Conservation (phyloP, 2,888 invertebrate species). For the Empis stercorea region DNA sequence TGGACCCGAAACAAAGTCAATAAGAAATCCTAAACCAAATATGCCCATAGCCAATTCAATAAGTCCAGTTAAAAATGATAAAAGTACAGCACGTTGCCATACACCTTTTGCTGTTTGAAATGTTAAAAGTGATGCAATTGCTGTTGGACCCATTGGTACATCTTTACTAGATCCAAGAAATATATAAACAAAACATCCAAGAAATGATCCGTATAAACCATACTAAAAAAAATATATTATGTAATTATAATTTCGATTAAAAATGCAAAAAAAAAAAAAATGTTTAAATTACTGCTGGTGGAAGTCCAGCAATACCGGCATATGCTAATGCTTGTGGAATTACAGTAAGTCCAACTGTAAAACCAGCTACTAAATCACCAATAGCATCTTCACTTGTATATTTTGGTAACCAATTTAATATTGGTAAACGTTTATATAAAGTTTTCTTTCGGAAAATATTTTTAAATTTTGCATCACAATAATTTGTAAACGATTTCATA, state of each 20-base stretch:
- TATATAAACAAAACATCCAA: constrained; percentile 82
- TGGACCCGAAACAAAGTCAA: constrained; percentile 82
- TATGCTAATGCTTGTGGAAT: constrained; percentile 75
- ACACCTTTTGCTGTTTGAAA: constrained; percentile 58
- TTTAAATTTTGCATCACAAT: constrained; percentile 32
- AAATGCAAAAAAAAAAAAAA: background rate
- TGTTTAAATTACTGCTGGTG: constrained; percentile 43
- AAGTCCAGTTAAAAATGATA: constrained; percentile 62
- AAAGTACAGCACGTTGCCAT: constrained; percentile 53
- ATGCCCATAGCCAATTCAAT: constrained; percentile 70
- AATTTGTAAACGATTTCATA: constrained; percentile 20
- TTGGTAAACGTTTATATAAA: constrained; percentile 60
- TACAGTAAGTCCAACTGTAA: constrained; percentile 62
- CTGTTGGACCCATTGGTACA: constrained; percentile 86
- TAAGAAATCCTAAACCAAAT: constrained; percentile 72
- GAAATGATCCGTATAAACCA: constrained; percentile 84
- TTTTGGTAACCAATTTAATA: constrained; percentile 64
- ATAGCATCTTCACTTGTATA: constrained; percentile 61
- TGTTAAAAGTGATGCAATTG: constrained; percentile 78
- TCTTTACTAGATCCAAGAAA: constrained; percentile 84
- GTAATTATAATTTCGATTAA: background rate
- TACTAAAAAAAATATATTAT: constrained; percentile 42
- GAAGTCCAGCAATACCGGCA: constrained; percentile 64
- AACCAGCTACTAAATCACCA: constrained; percentile 80
- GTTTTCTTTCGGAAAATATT: constrained; percentile 54